A percentile compares a stretch with the other conserved stretches of the same genome.
Evolutionary conservation across 1,140 invertebrate genomes (phyloP).

Genomic region (Colletes latitarsis): DNA sequence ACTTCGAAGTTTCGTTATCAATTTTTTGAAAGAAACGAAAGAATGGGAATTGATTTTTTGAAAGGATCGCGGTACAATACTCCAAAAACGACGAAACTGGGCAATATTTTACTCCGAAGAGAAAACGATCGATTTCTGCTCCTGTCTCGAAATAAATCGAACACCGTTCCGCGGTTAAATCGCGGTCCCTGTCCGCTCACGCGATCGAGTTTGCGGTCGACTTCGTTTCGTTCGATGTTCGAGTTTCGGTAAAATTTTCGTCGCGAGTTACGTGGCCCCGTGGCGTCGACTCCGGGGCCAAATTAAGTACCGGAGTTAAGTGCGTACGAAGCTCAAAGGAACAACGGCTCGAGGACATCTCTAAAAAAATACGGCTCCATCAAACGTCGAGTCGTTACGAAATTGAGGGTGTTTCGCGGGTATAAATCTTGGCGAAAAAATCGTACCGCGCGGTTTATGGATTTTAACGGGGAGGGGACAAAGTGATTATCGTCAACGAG

Average conservation of each 20-base stretch:
- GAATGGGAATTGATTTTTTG: too few relatives aligned
- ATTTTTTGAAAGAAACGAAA: too few relatives aligned
- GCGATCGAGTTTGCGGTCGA: slow-evolving; percentile 22
- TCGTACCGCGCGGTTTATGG: slow-evolving; percentile 24
- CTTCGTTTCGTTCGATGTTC: neutral
- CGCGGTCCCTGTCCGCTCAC: neutral
- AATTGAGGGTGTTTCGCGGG: slow-evolving; percentile 29
- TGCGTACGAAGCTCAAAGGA: slow-evolving; percentile 10
- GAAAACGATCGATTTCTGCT: slow-evolving; percentile 1
- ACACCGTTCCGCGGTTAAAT: neutral
- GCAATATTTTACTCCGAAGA: neutral
- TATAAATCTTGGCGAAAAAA: slow-evolving; percentile 42
- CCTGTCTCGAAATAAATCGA: slow-evolving; percentile 1
- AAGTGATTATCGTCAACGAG: slow-evolving; percentile 43
- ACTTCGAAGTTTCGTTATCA: too few relatives aligned
- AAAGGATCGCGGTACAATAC: too few relatives aligned
- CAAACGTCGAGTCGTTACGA: slow-evolving; percentile 32
- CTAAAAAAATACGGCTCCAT: slow-evolving; percentile 29
- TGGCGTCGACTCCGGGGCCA: neutral
- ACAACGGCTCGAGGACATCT: neutral
- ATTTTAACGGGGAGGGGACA: slow-evolving; percentile 18
- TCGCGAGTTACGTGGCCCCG: neutral
- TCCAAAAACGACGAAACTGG: too few relatives aligned
- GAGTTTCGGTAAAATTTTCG: neutral
- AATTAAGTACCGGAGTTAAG: neutral